Base-by-base conservation (phyloP, 2,113 vertebrate species). In the Xiphophorus maculatus region DNA sequence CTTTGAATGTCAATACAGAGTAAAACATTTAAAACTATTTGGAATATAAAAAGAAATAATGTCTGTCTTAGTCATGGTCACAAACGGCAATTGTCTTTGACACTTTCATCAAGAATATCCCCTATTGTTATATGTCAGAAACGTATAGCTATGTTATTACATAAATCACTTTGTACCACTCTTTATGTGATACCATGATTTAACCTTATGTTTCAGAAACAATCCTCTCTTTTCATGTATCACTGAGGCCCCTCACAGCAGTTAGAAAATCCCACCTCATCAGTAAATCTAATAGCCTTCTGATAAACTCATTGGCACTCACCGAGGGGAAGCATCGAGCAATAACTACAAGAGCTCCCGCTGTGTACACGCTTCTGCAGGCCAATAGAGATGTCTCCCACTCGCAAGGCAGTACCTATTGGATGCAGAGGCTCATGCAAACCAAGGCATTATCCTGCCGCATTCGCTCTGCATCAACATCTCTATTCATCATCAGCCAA, bases 291-390 rank as follows among this genome's bases (percentile, higher is more conserved):
- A 77, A 85, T 87, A 84, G 81, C 76, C 25, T 17, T 75, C 87
- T 89, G 89, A 91, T 91, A 89, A 93, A 92, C 87, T 89, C 85
- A 91, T 88, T 77, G 90, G 76, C 82, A 77, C 87, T 85, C 62
- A 77, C 89, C 76, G 35, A 72, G 83, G 88, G 87, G 79, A 86
- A 80, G 89, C 88, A 88, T 85, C 42, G 3, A 87, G 89, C 90
- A 84, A 88, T 81, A 88, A 82, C 84, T 79, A 71, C 25, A 44
- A 73, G 80, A 82, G 84, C 87, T 84, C 84, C 77, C 86, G 83
- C 89, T 75, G 65, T 71, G 78, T 74, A 76, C 80, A 80, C 82
- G 90, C 83, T 72, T 84, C 84, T 72, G 61, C 70, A 48, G 87
- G 80, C 84, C 81, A 80, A 73, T 80, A 78, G 70, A 84, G 81